phyloP scores from a whole-genome alignment of 2,888 invertebrate genomes.

The Heliconius hortense region DNA sequence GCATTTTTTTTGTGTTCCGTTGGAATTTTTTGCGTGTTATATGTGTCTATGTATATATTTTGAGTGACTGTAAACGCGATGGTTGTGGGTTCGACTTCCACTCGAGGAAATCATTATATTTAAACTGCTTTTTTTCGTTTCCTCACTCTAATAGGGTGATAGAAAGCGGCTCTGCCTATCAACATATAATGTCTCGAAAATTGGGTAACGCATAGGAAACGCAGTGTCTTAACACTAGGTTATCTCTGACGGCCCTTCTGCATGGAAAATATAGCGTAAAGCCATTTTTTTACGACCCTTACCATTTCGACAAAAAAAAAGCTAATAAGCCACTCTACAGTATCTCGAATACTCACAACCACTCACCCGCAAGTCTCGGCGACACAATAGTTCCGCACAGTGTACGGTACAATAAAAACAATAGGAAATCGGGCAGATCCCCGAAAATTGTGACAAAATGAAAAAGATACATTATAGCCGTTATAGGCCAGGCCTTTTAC shows the following conservation, averaged over 20 bases:
- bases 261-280: no score
- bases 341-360: neutral
- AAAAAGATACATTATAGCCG: conserved; percentile 32
- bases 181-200: no score
- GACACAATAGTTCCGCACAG: conserved; percentile 5
- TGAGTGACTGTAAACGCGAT: neutral
- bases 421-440: conserved; percentile 37
- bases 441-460: conserved; percentile 40
- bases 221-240: no score
- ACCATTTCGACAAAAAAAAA: neutral
- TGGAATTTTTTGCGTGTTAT: neutral
- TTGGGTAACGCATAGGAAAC: no score
- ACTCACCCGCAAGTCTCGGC: neutral
- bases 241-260: no score
- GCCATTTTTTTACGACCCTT: no score
- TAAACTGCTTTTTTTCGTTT: neutral
- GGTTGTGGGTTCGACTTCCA: neutral
- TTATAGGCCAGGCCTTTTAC: conserved; percentile 23
- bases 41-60: no score
- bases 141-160: neutral
- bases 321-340: neutral
- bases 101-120: neutral
- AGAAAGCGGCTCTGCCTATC: neutral
- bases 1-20: neutral
- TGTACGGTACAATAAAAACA: conserved; percentile 40